phyloP scores from a whole-genome alignment of 2,888 invertebrate species.

The Torymus aiolomorphi region DNA sequence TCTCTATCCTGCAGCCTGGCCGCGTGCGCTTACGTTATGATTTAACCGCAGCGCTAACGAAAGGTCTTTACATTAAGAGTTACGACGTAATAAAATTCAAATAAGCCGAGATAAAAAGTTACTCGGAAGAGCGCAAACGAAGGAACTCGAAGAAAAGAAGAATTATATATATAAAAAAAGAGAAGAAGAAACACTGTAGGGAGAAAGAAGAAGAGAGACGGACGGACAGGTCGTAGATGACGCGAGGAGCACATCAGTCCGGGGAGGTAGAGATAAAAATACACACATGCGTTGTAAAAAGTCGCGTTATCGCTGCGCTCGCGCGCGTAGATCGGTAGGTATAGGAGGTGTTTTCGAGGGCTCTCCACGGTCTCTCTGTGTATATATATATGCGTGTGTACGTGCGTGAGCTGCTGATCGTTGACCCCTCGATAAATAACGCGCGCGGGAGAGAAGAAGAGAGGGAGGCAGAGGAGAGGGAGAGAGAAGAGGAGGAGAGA shows the following conservation, averaged over 20 bases:
- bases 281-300: constrained; percentile 22
- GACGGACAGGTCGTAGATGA: constrained; percentile 37
- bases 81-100: constrained; percentile 58
- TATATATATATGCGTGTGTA: neutral
- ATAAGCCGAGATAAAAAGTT: constrained; percentile 55
- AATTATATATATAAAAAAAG: constrained; percentile 31
- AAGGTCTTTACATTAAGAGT: constrained; percentile 56
- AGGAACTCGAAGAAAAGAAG: constrained; percentile 18
- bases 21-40: constrained; percentile 51
- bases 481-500: too few species aligned
- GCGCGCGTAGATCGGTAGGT: constrained; percentile 46
- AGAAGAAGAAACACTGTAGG: constrained; percentile 21
- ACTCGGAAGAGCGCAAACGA: constrained; percentile 22
- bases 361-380: constrained; percentile 3
- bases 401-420: constrained; percentile 63
- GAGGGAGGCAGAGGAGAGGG: too few species aligned
- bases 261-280: constrained; percentile 35
- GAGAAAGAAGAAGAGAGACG: constrained; percentile 10
- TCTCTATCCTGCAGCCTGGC: neutral
- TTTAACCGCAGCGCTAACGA: constrained; percentile 57
- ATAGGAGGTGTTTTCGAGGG: constrained; percentile 39
- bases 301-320: constrained; percentile 37
- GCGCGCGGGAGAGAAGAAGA: constrained; percentile 60
- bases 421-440: constrained; percentile 73
- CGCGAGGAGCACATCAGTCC: constrained; percentile 32